These are phyloP conservation scores for Drosophila littoralis DNA, from an alignment of 1,140 invertebrate species.

Conservation along the genomic window DNA sequence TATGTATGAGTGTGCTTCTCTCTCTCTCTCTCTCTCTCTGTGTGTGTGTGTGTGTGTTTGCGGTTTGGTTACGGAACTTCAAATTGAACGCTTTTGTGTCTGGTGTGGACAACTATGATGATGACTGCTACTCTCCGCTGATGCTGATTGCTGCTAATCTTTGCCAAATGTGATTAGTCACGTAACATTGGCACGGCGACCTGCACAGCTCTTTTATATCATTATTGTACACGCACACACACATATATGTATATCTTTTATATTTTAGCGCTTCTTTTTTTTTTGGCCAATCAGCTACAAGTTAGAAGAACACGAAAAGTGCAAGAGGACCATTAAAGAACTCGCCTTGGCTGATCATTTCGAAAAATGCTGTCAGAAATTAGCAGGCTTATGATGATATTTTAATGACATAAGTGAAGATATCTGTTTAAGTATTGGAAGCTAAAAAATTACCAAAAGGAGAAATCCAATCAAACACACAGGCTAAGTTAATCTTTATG, in stretches of 20 bases:
- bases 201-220: slow-evolving; percentile 27
- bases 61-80: slow-evolving; percentile 76
- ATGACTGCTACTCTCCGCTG: slow-evolving; percentile 61
- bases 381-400: slow-evolving; percentile 18
- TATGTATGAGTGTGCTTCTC: background rate
- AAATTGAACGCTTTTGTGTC: slow-evolving; percentile 63
- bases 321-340: slow-evolving; percentile 24
- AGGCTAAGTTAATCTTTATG: background rate
- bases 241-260: slow-evolving; percentile 12
- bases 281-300: slow-evolving; percentile 7
- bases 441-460: background rate
- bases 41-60: slow-evolving; percentile 21
- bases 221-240: slow-evolving; percentile 1
- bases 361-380: slow-evolving; percentile 19
- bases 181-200: slow-evolving; percentile 75
- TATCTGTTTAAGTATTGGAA: background rate
- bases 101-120: slow-evolving; percentile 72
- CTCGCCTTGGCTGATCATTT: slow-evolving; percentile 15
- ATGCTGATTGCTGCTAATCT: slow-evolving; percentile 80
- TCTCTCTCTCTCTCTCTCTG: slow-evolving; percentile 2
- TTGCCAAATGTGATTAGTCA: slow-evolving; percentile 78
- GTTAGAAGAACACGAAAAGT: slow-evolving; percentile 13
- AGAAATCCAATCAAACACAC: background rate
- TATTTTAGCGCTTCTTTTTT: slow-evolving; percentile 30
- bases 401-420: slow-evolving; percentile 24